Conservation (phyloP, 1,140 invertebrate genomes). For the Calephelis virginiensis region DNA sequence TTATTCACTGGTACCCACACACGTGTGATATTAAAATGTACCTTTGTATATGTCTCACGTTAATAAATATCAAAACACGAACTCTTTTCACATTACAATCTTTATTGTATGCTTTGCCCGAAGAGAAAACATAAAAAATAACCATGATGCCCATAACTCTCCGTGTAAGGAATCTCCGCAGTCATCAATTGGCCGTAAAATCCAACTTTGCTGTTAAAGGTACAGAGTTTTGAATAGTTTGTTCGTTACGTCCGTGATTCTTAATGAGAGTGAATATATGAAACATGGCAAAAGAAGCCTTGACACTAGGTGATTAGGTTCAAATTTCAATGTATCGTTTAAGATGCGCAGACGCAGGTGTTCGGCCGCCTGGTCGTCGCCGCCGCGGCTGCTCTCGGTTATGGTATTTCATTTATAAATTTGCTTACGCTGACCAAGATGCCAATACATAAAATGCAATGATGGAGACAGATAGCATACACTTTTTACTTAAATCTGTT, state of each 20-base stretch:
- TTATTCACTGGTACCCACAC: not conserved
- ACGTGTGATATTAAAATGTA: not conserved
- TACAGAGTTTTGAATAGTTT: constrained; percentile 74
- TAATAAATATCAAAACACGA: constrained; percentile 18
- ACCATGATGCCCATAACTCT: constrained; percentile 39
- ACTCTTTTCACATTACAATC: constrained; percentile 23
- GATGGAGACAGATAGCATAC: constrained; percentile 38
- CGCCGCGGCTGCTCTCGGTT: constrained; percentile 66
- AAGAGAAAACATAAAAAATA: constrained; percentile 45
- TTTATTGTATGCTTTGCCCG: constrained; percentile 12
- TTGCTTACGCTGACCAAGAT: constrained; percentile 61
- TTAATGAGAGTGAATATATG: constrained; percentile 56
- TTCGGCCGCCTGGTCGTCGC: constrained; percentile 71
- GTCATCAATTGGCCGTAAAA: constrained; percentile 57
- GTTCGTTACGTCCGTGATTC: constrained; percentile 73
- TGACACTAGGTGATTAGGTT: constrained; percentile 20
- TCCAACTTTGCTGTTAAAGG: constrained; percentile 66
- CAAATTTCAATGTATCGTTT: constrained; percentile 28
- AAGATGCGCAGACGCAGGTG: constrained; percentile 72
- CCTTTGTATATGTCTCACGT: not conserved
- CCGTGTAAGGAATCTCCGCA: constrained; percentile 50
- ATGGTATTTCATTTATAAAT: constrained; percentile 77
- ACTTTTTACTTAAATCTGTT: constrained; percentile 5
- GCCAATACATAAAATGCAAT: constrained; percentile 45
- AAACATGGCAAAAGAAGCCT: constrained; percentile 23